Evolutionary conservation across 2,113 vertebrate species (phyloP).

Genomic region (Uria aalge): DNA sequence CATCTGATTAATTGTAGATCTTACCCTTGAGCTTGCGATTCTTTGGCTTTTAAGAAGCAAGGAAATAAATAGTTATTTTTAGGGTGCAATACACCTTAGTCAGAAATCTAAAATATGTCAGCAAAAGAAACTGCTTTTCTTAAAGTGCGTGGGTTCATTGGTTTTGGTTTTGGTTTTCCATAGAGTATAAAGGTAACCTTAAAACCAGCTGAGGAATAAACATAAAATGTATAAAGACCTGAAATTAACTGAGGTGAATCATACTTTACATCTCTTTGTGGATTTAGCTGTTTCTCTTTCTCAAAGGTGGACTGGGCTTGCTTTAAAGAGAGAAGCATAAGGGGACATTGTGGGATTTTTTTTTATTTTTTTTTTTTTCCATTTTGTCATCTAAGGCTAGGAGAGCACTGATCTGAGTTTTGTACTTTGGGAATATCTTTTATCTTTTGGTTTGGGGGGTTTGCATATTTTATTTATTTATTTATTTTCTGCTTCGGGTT

Average conservation of each 20-base stretch:
- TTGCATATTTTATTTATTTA: background rate
- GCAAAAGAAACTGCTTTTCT: background rate
- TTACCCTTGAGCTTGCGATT: background rate
- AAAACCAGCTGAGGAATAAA: background rate
- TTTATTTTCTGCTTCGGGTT: rapidly evolving
- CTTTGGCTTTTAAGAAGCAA: background rate
- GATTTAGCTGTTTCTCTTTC: background rate
- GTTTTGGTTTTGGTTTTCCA: background rate
- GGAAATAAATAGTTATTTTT: background rate
- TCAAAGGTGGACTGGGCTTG: background rate
- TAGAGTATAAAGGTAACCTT: background rate
- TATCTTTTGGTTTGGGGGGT: too few relatives aligned
- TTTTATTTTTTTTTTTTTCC: background rate
- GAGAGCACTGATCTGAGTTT: background rate
- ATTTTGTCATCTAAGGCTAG: background rate
- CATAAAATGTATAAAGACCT: background rate
- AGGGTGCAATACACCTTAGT: background rate
- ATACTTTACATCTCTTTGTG: background rate
- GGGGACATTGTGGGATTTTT: rapidly evolving
- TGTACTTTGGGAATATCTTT: background rate
- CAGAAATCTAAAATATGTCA: background rate
- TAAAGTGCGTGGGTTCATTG: rapidly evolving
- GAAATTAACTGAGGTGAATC: background rate
- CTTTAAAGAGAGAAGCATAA: background rate
- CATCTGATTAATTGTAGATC: background rate